phyloP scores from a whole-genome alignment of 2,797 vertebrate genomes.

The Threskiornis aethiopicus region DNA sequence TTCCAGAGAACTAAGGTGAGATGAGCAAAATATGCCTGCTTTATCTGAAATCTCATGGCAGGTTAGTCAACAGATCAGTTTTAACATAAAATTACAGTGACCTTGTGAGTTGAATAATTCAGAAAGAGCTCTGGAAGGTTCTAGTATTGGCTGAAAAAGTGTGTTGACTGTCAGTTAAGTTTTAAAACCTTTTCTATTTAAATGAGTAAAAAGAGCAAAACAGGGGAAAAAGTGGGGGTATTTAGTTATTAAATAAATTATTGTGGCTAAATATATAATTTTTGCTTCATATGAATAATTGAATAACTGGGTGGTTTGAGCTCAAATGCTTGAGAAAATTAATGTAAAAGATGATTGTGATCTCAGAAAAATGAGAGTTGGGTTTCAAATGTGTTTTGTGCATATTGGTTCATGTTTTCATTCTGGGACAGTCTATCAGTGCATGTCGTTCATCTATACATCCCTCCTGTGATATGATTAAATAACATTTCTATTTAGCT shows the following conservation, averaged over 20 bases:
- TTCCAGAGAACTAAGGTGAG: not conserved
- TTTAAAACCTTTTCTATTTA: not conserved
- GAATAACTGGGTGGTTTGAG: not conserved
- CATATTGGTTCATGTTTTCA: not conserved
- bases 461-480: not conserved
- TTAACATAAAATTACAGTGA: not conserved
- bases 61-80: not conserved
- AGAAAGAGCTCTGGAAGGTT: not conserved
- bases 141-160: not conserved
- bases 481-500: not conserved
- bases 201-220: not conserved
- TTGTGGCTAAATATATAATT: not conserved
- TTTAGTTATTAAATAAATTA: not conserved
- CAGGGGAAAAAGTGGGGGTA: rapidly evolving
- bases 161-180: not conserved
- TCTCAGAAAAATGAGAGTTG: not conserved
- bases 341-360: not conserved
- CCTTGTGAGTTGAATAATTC: not conserved
- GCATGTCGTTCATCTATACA: not conserved
- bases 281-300: not conserved
- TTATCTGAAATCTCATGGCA: not conserved
- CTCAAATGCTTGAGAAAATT: not conserved
- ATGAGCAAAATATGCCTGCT: not conserved
- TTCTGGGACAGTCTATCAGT: not conserved
- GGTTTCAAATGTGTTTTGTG: not conserved